Evolutionary conservation across 2,797 vertebrate genomes (phyloP).

Genomic region (Lagorchestes hirsutus): DNA sequence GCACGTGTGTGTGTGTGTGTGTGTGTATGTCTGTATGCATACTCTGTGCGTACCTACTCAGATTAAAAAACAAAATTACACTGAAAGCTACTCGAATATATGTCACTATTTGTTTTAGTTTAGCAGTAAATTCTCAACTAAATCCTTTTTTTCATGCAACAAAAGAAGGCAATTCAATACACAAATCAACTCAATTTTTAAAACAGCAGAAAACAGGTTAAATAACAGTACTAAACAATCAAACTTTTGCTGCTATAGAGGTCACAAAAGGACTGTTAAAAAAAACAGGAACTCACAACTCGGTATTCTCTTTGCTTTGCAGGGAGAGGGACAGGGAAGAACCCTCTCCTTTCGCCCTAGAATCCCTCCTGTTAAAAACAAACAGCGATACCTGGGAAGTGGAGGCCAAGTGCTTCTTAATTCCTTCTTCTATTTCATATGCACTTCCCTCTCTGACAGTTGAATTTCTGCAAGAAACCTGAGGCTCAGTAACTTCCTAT

Average conservation of each 20-base stretch:
- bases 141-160: conserved; percentile 34
- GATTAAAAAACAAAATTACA: not conserved
- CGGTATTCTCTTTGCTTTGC: conserved; percentile 77
- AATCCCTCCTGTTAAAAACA: conserved; percentile 56
- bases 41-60: not conserved
- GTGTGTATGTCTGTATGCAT: accelerated
- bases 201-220: conserved; percentile 3
- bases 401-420: not conserved
- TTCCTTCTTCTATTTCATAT: conserved; percentile 41
- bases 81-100: not conserved
- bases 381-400: conserved; percentile 1
- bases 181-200: conserved; percentile 17
- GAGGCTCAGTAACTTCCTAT: conserved; percentile 48
- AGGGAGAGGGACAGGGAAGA: conserved; percentile 56
- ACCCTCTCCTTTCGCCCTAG: conserved; percentile 70
- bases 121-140: conserved; percentile 25
- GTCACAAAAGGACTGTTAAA: conserved; percentile 51
- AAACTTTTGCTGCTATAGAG: not conserved
- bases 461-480: conserved; percentile 57
- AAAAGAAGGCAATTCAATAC: conserved; percentile 49
- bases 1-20: not conserved
- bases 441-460: conserved; percentile 72
- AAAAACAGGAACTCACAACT: conserved; percentile 81
- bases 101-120: conserved; percentile 46
- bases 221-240: conserved; percentile 11